Evolutionary conservation across 2,797 vertebrate genomes (phyloP), one percentile per base, ranked within the genome.

Genomic region (Corythornis leucogaster): DNA sequence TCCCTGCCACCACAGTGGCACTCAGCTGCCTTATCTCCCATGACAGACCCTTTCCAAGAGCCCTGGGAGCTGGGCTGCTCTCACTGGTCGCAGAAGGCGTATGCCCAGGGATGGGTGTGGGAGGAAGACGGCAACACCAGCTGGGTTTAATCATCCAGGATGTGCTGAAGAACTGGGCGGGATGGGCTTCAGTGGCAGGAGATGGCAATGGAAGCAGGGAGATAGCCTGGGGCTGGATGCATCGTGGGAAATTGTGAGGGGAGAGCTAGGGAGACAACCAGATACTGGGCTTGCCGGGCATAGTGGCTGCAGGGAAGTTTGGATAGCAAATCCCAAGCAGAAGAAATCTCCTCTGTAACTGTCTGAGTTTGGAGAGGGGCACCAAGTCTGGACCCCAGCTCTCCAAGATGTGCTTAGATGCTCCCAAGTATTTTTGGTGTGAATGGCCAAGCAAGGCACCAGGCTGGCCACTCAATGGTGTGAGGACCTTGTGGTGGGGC

Each of bases 1-100:
- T 96, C 96, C 93, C 96, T 93, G 96, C 84, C 91, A 87, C 92
- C 80, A 9, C 54, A 45, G 78, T 92, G 87, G 93, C 92, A 96
- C 63, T 11, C 5, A 33, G 87, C 43, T 0, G 6, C 80, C 89
- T 97, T 97, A 96, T 96, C 96, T 85, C 66, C 81, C 59, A 30
- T 5, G 66, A 81, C 93, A 96, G 90, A 75, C 43, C 82, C 74
- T 90, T 89, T 61, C 94, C 89, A 92, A 70, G 40, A 80, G 74
- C 85, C 63, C 70, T 62, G 92, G 73, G 87, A 94, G 33, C 90
- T 50, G 92, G 68, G 84, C 80, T 88, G 79, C 66, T 69, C 8
- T 3, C 30, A 0, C 51, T 48, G 86, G 80, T 67, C 89, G 85
- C 74, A 67, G n/a, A 48, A 93, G 95, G 92, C 68, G 77, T 91